Evolutionary conservation across 2,113 vertebrate species (phyloP).

Genomic region (Eubucco bourcierii): DNA sequence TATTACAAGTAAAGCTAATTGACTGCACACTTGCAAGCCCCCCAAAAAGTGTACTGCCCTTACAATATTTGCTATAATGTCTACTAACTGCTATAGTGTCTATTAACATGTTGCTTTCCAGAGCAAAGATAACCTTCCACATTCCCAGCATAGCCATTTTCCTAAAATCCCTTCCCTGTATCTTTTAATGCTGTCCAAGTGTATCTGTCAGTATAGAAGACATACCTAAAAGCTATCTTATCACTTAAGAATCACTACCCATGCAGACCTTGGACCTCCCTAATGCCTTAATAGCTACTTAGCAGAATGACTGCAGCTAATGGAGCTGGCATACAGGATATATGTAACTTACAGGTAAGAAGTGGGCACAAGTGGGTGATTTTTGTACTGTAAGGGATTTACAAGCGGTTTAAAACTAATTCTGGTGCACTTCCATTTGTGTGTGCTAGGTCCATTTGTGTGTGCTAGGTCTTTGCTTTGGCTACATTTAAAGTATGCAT

Average conservation of each 20-base stretch:
- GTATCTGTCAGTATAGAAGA: background rate
- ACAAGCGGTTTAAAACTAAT: background rate
- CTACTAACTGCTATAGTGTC: background rate
- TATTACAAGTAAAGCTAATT: background rate
- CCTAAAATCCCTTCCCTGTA: background rate
- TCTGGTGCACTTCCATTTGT: background rate
- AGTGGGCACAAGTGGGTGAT: slow-evolving; percentile 1
- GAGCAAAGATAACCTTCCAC: background rate
- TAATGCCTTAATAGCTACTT: background rate
- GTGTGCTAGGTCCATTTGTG: background rate
- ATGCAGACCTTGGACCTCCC: background rate
- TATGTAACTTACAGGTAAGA: background rate
- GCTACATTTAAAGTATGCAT: background rate
- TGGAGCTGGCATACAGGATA: background rate
- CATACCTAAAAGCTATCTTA: background rate
- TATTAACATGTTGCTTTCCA: background rate
- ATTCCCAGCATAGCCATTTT: background rate
- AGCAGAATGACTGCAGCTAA: background rate
- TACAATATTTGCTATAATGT: background rate
- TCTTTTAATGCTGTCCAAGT: background rate
- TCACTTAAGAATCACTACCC: background rate
- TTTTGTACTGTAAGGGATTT: slow-evolving; percentile 9
- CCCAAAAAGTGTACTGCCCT: background rate
- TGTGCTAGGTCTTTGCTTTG: background rate
- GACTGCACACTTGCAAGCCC: background rate